Conservation (phyloP, 64 coral and sea anemone species). For the Trachythela sp. region DNA sequence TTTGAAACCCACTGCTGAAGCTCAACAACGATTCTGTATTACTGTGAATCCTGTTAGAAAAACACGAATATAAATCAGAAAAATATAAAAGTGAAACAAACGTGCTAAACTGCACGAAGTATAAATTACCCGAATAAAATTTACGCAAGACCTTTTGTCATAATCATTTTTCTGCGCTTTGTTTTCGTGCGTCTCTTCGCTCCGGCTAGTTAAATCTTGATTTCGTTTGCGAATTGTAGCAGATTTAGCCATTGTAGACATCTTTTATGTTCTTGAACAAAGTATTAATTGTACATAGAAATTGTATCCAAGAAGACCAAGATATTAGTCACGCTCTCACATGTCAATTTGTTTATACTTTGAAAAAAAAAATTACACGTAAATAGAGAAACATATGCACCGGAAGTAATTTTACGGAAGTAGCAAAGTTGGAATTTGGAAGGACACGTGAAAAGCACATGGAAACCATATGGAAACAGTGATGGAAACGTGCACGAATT, state of each 20-base stretch:
- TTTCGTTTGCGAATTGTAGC: not conserved
- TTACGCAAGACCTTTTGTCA: constrained; percentile 7
- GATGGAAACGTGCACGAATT: too few species aligned
- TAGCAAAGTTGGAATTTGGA: not conserved
- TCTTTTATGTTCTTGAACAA: not conserved
- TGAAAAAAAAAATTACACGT: too few species aligned
- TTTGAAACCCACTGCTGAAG: constrained; percentile 19
- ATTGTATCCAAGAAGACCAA: not conserved
- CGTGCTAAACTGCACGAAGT: not conserved
- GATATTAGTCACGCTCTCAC: not conserved
- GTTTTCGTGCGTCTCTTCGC: not conserved
- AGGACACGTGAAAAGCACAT: not conserved
- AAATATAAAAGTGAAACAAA: not conserved
- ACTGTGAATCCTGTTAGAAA: not conserved
- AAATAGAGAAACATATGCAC: not conserved
- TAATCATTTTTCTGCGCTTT: not conserved
- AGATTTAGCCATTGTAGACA: not conserved
- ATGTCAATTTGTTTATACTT: not conserved
- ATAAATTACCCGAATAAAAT: not conserved
- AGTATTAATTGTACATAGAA: not conserved
- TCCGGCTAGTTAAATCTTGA: not conserved
- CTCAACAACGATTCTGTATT: not conserved
- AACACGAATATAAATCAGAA: not conserved
- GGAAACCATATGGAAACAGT: too few species aligned
- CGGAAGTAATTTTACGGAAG: not conserved